phyloP scores from a whole-genome alignment of 2,888 invertebrate species.

The Drosophila setosimentum region DNA sequence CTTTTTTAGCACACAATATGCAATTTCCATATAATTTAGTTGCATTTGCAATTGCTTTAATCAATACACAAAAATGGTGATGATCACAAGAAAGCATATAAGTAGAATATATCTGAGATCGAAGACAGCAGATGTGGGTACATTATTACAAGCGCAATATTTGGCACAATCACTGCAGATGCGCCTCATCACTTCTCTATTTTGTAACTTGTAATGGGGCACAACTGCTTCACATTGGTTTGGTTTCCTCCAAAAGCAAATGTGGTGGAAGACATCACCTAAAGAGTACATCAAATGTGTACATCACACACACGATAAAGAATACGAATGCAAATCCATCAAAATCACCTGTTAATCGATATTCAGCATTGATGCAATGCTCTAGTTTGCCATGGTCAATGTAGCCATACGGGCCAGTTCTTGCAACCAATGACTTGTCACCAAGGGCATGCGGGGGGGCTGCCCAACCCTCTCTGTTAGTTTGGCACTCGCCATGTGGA shows the following conservation, averaged over 20 bases:
- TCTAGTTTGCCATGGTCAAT: background rate
- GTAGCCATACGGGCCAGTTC: background rate
- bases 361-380: background rate
- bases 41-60: background rate
- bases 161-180: background rate
- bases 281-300: background rate
- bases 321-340: background rate
- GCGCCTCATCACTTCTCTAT: background rate
- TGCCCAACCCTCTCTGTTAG: background rate
- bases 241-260: slow-evolving; percentile 9
- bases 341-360: slow-evolving; percentile 3
- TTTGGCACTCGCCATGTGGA: background rate
- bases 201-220: slow-evolving; percentile 8
- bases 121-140: background rate
- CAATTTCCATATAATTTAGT: background rate
- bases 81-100: background rate
- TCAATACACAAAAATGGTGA: background rate
- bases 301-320: background rate
- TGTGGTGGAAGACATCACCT: slow-evolving; percentile 1
- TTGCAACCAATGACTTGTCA: background rate
- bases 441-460: background rate
- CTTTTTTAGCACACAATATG: background rate
- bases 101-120: background rate
- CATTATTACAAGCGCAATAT: background rate
- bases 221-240: slow-evolving; percentile 1